These are phyloP conservation scores for Pangasius mekongensis DNA, from an alignment of 2,797 vertebrate genomes.

Conservation along the genomic window DNA sequence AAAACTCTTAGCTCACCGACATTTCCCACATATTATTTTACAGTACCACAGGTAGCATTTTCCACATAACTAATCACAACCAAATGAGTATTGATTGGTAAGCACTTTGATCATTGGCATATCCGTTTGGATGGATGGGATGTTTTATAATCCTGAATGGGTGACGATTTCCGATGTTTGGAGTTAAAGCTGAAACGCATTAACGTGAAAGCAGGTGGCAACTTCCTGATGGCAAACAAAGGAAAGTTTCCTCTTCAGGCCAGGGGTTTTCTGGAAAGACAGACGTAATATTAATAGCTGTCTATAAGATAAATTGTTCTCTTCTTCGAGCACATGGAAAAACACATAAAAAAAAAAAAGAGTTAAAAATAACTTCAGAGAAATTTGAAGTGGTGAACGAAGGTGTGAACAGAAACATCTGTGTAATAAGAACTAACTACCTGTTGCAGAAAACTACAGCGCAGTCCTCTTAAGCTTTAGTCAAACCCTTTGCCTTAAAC, in stretches of 20 bases:
- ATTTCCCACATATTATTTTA: conserved; percentile 11
- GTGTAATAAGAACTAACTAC: conserved; percentile 11
- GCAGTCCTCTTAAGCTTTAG: conserved; percentile 56
- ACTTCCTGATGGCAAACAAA: not conserved
- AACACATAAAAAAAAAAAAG: not conserved
- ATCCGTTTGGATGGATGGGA: conserved; percentile 12
- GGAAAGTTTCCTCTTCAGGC: not conserved
- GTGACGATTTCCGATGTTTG: not conserved
- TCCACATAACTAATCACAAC: conserved; percentile 42
- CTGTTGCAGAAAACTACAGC: conserved; percentile 16
- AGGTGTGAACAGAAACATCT: not conserved
- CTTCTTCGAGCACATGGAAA: not conserved
- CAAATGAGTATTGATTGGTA: conserved; percentile 48
- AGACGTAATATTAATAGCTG: conserved; percentile 28
- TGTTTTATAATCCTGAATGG: not conserved
- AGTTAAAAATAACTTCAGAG: not conserved
- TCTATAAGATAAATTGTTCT: conserved; percentile 6
- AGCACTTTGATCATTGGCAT: conserved; percentile 15
- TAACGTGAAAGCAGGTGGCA: not conserved
- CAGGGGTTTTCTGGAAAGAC: not conserved
- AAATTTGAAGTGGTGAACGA: not conserved
- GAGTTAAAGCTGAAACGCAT: not conserved
- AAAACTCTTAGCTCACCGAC: conserved; percentile 43
- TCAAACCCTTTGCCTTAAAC: conserved; percentile 70
- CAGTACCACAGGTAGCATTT: not conserved